Conservation (phyloP, 2,888 invertebrate species). For the Callosobruchus maculatus region DNA sequence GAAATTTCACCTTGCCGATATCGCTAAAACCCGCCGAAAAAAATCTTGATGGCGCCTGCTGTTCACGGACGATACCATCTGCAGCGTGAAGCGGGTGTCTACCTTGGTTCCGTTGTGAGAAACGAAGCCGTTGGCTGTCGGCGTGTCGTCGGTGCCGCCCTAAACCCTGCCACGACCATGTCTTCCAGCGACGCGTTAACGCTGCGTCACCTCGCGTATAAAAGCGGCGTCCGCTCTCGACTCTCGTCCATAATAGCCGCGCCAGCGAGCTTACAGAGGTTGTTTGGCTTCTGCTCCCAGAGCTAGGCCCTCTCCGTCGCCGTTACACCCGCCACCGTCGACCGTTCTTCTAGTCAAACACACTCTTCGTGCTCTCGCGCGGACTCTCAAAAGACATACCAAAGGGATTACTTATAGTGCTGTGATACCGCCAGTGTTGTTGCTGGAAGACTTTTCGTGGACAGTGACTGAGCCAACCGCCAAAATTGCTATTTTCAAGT, state of each 20-base stretch:
- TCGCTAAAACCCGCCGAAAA: neutral
- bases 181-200: neutral
- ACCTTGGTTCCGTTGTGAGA: neutral
- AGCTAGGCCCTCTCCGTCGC: constrained; percentile 34
- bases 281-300: constrained; percentile 30
- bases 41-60: neutral
- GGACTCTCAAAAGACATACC: constrained; percentile 7
- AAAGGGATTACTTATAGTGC: constrained; percentile 20
- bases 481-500: constrained; percentile 48
- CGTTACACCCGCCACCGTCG: neutral
- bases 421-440: constrained; percentile 15
- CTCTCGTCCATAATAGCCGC: neutral
- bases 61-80: neutral
- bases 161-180: neutral
- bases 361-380: neutral
- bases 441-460: constrained; percentile 10
- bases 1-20: neutral
- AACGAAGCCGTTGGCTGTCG: neutral
- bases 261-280: constrained; percentile 21
- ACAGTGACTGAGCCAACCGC: constrained; percentile 23
- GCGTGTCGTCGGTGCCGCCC: neutral
- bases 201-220: neutral
- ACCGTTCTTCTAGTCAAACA: constrained; percentile 28
- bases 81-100: neutral
- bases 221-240: neutral